Conservation (phyloP, 2,797 vertebrate genomes). For the Sardinella longiceps region DNA sequence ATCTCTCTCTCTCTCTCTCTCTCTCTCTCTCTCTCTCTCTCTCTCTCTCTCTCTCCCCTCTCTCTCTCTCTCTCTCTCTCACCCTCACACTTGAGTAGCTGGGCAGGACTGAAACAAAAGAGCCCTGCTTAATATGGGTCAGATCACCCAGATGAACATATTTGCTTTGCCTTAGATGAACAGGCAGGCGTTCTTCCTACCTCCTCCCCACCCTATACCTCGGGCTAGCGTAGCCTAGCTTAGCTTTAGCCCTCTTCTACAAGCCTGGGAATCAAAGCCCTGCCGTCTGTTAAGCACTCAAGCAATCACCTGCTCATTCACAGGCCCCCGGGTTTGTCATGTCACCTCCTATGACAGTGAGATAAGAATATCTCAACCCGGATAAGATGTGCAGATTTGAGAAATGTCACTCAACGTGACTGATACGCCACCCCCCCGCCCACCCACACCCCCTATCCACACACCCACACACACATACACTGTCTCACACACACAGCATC, state of each 20-base stretch:
- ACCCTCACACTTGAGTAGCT: constrained; percentile 53
- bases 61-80: no score
- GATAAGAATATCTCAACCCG: constrained; percentile 87
- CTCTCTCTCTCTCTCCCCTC: no score
- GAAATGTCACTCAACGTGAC: constrained; percentile 88
- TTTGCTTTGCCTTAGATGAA: constrained; percentile 71
- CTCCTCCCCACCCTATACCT: constrained; percentile 51
- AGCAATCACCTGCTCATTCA: constrained; percentile 82
- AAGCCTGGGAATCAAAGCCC: constrained; percentile 65
- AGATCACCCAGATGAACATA: constrained; percentile 61
- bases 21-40: no score
- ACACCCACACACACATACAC: constrained; percentile 56
- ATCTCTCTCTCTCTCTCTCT: no score
- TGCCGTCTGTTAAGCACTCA: constrained; percentile 78
- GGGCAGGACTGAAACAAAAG: constrained; percentile 63
- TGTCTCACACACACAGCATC: constrained; percentile 62
- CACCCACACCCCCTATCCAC: constrained; percentile 56
- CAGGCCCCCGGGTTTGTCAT: constrained; percentile 80
- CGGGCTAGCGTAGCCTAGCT: no score
- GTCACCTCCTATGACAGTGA: constrained; percentile 86
- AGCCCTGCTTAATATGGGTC: constrained; percentile 62
- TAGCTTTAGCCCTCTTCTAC: constrained; percentile 62
- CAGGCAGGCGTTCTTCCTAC: constrained; percentile 43
- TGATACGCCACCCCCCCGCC: constrained; percentile 73
- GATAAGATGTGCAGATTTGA: constrained; percentile 88